A percentile compares a stretch with the other conserved stretches of the same genome.
Evolutionary conservation across 2,113 vertebrate genomes (phyloP).

Genomic region (Procavia capensis): DNA sequence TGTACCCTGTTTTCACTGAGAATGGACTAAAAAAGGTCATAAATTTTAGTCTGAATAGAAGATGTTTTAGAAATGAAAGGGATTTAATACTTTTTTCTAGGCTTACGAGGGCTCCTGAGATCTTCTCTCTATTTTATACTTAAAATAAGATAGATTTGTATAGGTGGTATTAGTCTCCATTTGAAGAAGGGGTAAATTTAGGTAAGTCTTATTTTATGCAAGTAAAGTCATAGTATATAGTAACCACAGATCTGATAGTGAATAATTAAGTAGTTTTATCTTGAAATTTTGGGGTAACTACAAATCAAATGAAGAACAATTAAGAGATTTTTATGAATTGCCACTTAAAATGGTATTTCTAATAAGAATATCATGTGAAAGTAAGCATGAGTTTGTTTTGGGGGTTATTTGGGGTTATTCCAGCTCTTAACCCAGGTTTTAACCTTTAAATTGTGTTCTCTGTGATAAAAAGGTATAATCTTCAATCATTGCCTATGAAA

Average conservation of each 20-base stretch:
- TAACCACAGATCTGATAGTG: background rate
- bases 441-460: background rate
- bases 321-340: background rate
- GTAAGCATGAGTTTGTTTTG: background rate
- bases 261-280: background rate
- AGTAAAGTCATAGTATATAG: background rate
- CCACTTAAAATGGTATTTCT: background rate
- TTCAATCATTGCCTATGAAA: background rate
- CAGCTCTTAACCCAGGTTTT: background rate
- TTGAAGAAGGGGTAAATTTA: conserved; percentile 22
- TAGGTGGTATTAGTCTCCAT: background rate
- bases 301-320: background rate
- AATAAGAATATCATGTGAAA: background rate
- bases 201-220: background rate
- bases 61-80: background rate
- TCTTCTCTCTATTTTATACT: background rate
- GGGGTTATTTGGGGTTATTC: background rate
- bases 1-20: background rate
- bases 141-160: background rate
- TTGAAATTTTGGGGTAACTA: background rate
- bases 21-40: background rate
- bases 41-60: background rate
- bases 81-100: background rate
- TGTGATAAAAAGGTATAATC: background rate
- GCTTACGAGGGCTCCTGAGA: conserved; percentile 7